phyloP scores from a whole-genome alignment of 2,797 vertebrate genomes.

The Melanotaenia nigrans region DNA sequence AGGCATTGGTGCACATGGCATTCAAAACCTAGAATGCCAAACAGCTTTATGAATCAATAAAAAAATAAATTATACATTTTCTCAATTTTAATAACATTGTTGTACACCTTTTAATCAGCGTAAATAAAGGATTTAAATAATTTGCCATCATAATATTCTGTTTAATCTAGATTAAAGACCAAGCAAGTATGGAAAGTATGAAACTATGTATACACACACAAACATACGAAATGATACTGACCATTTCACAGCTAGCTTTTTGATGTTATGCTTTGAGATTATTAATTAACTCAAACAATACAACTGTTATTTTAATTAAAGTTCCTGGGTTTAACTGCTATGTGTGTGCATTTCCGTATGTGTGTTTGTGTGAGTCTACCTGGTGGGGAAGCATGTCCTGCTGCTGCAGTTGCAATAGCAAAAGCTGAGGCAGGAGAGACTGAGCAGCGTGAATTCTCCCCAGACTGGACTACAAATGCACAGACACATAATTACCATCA shows the following conservation, averaged over 20 bases:
- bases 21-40: background rate
- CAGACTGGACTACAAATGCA: slow-evolving; percentile 84
- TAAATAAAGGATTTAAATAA: background rate
- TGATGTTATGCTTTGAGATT: background rate
- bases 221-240: too few species aligned
- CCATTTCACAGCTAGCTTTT: too few species aligned
- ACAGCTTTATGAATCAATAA: too few species aligned
- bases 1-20: background rate
- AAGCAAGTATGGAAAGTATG: too few species aligned
- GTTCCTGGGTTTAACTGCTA: background rate
- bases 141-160: background rate
- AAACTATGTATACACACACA: too few species aligned
- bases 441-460: slow-evolving; percentile 90
- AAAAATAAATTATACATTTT: too few species aligned
- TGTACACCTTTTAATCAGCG: too few species aligned
- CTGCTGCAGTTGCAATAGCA: slow-evolving; percentile 96
- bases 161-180: background rate
- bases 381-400: slow-evolving; percentile 92
- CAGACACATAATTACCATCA: slow-evolving; percentile 41
- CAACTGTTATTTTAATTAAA: background rate
- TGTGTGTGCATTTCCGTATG: slow-evolving; percentile 1
- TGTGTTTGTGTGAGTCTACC: slow-evolving; percentile 76
- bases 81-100: too few species aligned
- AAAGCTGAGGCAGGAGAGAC: slow-evolving; percentile 97
- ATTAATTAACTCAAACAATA: background rate